phyloP scores from a whole-genome alignment of 1,140 invertebrate species.

The Aphaenogaster floridana region DNA sequence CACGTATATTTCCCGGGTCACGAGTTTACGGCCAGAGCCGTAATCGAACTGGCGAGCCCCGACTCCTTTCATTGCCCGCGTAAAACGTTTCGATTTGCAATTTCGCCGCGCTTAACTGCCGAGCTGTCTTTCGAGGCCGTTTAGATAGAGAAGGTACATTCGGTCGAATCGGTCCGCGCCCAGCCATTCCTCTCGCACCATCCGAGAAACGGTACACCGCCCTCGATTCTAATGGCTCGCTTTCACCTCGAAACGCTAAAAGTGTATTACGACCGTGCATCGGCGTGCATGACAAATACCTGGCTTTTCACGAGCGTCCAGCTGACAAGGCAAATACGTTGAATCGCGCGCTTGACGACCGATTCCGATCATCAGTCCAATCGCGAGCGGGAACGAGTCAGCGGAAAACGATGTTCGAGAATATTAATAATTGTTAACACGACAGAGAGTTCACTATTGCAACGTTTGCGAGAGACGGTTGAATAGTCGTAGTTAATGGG shows the following conservation, averaged over 20 bases:
- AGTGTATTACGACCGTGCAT: conserved; percentile 56
- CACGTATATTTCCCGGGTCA: conserved; percentile 64
- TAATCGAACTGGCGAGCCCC: conserved; percentile 77
- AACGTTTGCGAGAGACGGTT: background rate
- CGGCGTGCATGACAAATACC: conserved; percentile 51
- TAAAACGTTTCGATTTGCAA: conserved; percentile 82
- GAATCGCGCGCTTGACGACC: conserved; percentile 3
- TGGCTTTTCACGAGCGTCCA: conserved; percentile 47
- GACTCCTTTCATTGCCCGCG: conserved; percentile 79
- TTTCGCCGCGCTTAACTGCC: conserved; percentile 73
- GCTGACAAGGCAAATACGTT: conserved; percentile 19
- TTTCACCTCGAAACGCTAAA: conserved; percentile 33
- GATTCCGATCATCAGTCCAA: background rate
- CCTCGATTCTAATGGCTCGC: conserved; percentile 58
- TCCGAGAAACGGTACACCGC: conserved; percentile 21
- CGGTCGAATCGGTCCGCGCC: conserved; percentile 38
- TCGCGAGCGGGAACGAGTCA: background rate
- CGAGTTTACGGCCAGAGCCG: conserved; percentile 69
- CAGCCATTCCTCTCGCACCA: background rate
- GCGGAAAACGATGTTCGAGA: background rate
- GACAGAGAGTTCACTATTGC: background rate
- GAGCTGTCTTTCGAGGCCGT: conserved; percentile 73
- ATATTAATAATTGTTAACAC: conserved; percentile 9
- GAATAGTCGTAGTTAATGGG: background rate
- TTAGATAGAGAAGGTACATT: conserved; percentile 67